Percentiles rank a stretch among this genome's conserved stretches.
These are phyloP conservation scores for Fukomys damarensis DNA, from an alignment of 2,113 vertebrate species.

Conservation along the genomic window DNA sequence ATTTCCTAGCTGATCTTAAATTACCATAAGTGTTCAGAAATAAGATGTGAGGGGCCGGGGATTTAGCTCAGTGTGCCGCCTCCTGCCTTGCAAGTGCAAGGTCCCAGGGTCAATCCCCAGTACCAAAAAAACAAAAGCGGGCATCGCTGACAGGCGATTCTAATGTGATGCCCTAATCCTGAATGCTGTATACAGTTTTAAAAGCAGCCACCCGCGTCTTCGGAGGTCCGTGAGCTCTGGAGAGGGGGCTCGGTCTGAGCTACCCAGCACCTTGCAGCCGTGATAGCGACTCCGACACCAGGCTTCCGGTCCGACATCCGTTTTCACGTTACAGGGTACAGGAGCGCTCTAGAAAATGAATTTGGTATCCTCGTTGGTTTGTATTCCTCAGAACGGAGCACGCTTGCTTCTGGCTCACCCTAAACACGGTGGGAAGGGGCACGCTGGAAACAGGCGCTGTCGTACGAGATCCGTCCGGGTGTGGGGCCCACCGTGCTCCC, in stretches of 20 bases:
- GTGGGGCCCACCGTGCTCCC: rapidly evolving
- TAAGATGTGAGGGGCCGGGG: too few species aligned
- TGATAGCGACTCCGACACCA: rapidly evolving
- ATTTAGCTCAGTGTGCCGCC: too few species aligned
- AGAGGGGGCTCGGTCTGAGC: too few species aligned
- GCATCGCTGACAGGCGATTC: rapidly evolving
- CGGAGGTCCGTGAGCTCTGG: rapidly evolving
- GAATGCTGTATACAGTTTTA: rapidly evolving
- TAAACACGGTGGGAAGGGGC: rapidly evolving
- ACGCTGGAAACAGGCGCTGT: rapidly evolving
- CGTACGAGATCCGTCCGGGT: rapidly evolving
- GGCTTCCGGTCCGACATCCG: background rate
- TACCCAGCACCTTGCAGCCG: rapidly evolving
- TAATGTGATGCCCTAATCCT: rapidly evolving
- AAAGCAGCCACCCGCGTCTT: background rate
- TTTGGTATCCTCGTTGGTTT: background rate
- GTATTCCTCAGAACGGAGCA: background rate
- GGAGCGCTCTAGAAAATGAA: background rate
- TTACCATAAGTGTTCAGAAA: rapidly evolving
- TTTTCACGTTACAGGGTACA: background rate
- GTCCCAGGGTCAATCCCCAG: too few species aligned
- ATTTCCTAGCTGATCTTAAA: background rate
- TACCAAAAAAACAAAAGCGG: too few species aligned
- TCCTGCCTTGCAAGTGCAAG: too few species aligned
- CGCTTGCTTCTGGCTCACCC: background rate